Conservation (phyloP, 2,888 invertebrate species). For the Diaphora mendica region DNA sequence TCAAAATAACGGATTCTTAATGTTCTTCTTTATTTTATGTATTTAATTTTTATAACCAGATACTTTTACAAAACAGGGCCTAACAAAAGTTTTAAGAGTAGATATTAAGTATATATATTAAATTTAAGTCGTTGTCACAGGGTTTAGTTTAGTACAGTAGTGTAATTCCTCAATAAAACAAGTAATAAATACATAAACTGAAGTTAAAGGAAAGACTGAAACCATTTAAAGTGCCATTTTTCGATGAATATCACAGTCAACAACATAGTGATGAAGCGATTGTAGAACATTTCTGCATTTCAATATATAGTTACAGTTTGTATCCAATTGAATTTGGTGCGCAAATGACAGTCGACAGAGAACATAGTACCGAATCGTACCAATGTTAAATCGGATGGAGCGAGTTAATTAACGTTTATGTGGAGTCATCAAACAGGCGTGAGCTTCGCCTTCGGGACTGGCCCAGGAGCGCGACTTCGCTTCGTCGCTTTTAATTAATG, state of each 20-base stretch:
- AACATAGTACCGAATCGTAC: constrained; percentile 53
- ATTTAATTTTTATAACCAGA: background rate
- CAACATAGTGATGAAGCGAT: constrained; percentile 17
- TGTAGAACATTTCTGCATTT: constrained; percentile 21
- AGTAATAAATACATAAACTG: background rate
- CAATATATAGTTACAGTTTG: constrained; percentile 27
- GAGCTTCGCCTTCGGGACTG: constrained; percentile 56
- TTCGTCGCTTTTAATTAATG: constrained; percentile 69
- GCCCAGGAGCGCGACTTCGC: constrained; percentile 61
- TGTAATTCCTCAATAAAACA: too few relatives aligned
- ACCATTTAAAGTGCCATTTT: background rate
- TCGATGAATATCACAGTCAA: background rate
- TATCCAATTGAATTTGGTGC: constrained; percentile 40
- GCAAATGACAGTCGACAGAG: constrained; percentile 39
- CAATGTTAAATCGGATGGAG: constrained; percentile 63
- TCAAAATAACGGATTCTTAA: constrained; percentile 20
- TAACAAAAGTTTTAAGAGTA: background rate
- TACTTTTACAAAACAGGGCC: background rate
- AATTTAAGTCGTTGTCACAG: too few relatives aligned
- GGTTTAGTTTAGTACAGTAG: too few relatives aligned
- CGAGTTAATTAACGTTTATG: constrained; percentile 77
- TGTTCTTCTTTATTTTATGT: background rate
- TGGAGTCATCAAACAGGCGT: constrained; percentile 71
- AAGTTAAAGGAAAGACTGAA: background rate
- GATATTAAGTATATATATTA: background rate